Evolutionary conservation across 2,797 vertebrate species (phyloP), one percentile per base, ranked within the genome.

Genomic region (Falco concolor): DNA sequence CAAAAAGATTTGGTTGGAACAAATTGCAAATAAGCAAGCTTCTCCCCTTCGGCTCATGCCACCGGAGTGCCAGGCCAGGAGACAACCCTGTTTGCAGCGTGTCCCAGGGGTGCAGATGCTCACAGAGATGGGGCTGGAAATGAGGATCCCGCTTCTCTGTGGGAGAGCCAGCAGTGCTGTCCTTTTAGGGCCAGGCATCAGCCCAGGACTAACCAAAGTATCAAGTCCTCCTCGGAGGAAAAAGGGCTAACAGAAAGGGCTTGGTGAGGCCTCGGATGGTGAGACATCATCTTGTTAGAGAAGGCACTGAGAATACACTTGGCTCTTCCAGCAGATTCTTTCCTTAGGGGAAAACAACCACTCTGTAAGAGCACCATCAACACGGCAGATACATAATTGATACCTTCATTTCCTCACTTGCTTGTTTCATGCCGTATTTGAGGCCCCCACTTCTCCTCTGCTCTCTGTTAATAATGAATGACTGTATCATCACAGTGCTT

Each of bases 71-170:
- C 1, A 1, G 54, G 52, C 57, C 1, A 6, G 63, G 44, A 89
- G 38, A 67, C 18, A 15, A 9, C 30, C 23, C 75, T 7, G 12
- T 9, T 50, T 27, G 22, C 24, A 36, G 52, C 0, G 0, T 0
- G 1, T 3, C 12, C 30, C 0, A 0, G 4, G 34, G 16, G 3
- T 14, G 3, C n/a, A 54, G 24, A 32, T 0, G 1, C 27, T 74
- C 24, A 52, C 0, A 3, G 40, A 81, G 34, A 21, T 30, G 36
- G 30, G 16, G 36, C 1, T 88, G 47, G 59, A 76, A 89, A 84
- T 16, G 30, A 70, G 36, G 74, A 93, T 67, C 32, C 11, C 42
- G 23, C 2, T 23, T 76, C 54, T 36, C 24, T 8, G 6, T 10
- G 40, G 17, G 27, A 93, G 22, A 49, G 32, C 12, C 70, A 88